Base-by-base conservation (phyloP, 2,888 invertebrate species). In the Caenorhabditis japonica region DNA sequence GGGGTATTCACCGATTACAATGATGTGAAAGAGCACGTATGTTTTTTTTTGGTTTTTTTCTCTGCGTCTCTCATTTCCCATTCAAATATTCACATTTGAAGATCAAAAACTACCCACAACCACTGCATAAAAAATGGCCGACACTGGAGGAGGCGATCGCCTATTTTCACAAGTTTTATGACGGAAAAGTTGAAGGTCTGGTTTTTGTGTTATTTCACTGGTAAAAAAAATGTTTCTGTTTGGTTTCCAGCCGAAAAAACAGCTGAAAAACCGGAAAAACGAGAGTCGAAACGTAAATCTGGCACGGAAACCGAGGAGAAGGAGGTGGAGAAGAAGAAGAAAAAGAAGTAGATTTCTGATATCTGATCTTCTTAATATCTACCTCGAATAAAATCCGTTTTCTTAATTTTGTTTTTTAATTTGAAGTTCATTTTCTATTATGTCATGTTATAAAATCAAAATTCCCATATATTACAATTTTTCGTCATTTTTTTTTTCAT, bases 101-200 rank as follows among this genome's bases (percentile, higher is more conserved):
- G 83, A 83, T 75, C 21, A 75, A 60, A 7, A 74, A 77, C 41
- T 83, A 78, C 53, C 80, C 82, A 25, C 80, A 81, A 49, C 74
- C 83, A 41, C 49, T 83, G 56, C 77, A 79, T 23, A 83, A 83
- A 47, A 83, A 83, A 53, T 83, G 79, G 59, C 23, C 60, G 25
- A 73, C 39, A 30, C 61, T 80, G 23, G 79, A 73, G 30, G 81
- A 83, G 19, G 83, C 83, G 8, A 53, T 75, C 15, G 64, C 58
- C 4, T 81, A 79, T 52, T 81, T 77, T 59, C 59, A 77, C 33
- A 81, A 78, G 33, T 81, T 52, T 58, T 73, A 66, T 19, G 51
- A 80, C 5, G 82, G 82, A 62, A 76, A 77, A 62, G 72, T 47
- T 33, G 56, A 58, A 23, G 38, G 13, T 39, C 23, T 36, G 15